Evolutionary conservation across 2,113 vertebrate species (phyloP).

Genomic region (Onychorhynchus coronatus): DNA sequence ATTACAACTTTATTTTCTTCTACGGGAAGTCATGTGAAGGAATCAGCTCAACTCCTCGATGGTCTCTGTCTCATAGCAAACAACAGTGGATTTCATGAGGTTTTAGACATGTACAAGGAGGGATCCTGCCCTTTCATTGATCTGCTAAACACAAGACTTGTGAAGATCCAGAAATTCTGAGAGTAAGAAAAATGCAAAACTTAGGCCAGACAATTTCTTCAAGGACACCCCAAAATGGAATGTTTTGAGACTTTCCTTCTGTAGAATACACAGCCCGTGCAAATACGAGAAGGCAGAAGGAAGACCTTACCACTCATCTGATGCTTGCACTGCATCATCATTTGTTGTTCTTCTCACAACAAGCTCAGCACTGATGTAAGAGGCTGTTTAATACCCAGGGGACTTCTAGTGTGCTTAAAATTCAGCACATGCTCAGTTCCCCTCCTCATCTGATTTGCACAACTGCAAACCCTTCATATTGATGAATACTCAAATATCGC

Average conservation of each 20-base stretch:
- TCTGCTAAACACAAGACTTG: neutral
- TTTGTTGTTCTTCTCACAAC: neutral
- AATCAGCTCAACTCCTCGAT: neutral
- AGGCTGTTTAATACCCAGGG: neutral
- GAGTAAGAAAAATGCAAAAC: neutral
- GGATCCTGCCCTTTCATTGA: neutral
- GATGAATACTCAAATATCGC: neutral
- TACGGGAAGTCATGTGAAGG: neutral
- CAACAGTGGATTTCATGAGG: neutral
- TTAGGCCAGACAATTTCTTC: neutral
- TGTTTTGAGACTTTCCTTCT: neutral
- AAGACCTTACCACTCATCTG: neutral
- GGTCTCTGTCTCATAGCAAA: neutral
- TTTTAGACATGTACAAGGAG: neutral
- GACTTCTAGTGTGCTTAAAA: neutral
- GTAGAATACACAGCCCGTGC: neutral
- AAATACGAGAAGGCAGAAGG: neutral
- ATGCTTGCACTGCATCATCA: neutral
- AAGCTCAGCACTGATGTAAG: neutral
- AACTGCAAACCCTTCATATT: neutral
- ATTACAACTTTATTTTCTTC: neutral
- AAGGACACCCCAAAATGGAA: neutral
- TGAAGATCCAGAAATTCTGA: neutral
- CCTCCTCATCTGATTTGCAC: neutral
- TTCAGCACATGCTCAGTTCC: neutral